Evolutionary conservation across 2,797 vertebrate species (phyloP).

Genomic region (Coccyzus lansbergi): DNA sequence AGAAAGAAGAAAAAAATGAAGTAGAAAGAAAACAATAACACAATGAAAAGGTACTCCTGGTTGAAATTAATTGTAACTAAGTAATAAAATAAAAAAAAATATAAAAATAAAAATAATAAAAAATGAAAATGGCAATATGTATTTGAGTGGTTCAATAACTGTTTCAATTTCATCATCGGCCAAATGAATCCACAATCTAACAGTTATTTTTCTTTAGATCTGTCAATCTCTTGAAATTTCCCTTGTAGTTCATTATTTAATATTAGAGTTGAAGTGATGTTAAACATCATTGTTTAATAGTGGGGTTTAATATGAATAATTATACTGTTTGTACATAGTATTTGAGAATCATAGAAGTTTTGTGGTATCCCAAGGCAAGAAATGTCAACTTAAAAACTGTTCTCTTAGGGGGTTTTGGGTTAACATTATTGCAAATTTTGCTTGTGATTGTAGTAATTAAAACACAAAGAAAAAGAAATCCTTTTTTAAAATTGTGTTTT

Average conservation of each 20-base stretch:
- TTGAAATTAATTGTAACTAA: neutral
- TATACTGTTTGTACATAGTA: neutral
- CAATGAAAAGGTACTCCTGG: neutral
- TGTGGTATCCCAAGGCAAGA: neutral
- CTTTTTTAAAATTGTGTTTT: neutral
- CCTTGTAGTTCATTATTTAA: neutral
- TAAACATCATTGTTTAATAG: neutral
- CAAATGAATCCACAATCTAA: neutral
- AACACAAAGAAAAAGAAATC: neutral
- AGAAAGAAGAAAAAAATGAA: neutral
- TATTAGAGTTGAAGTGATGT: neutral
- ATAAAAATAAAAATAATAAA: neutral
- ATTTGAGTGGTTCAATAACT: neutral
- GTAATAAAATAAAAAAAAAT: neutral
- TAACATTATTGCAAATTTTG: neutral
- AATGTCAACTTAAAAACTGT: neutral
- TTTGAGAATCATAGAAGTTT: neutral
- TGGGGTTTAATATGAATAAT: neutral
- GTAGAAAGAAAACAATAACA: neutral
- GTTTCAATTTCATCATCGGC: neutral
- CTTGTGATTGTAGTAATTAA: neutral
- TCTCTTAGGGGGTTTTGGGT: neutral
- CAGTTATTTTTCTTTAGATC: neutral
- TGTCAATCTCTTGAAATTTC: neutral
- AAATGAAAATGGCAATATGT: neutral